Conservation (phyloP, 2,888 invertebrate genomes). For the Eumacrocentrus americanus region DNA sequence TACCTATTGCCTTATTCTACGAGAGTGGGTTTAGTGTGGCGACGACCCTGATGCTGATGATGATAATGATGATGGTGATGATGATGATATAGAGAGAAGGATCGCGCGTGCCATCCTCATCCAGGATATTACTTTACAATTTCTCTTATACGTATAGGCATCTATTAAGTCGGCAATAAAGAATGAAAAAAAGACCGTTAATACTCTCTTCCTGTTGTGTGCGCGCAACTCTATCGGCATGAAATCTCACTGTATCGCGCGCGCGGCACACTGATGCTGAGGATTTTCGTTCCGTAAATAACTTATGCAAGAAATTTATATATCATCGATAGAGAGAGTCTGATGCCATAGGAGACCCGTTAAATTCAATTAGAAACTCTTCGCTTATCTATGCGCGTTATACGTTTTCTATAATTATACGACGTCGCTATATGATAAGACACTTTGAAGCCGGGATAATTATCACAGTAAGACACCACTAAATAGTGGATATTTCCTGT, state of each 20-base stretch:
- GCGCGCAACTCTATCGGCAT: slow-evolving; percentile 9
- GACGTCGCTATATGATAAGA: background rate
- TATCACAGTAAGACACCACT: background rate
- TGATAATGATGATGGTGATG: background rate
- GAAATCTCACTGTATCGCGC: slow-evolving; percentile 4
- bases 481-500: no score
- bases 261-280: background rate
- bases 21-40: no score
- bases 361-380: slow-evolving; percentile 22
- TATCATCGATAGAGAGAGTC: slow-evolving; percentile 1
- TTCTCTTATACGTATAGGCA: background rate
- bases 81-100: background rate
- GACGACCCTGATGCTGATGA: background rate
- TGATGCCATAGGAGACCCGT: slow-evolving; percentile 2
- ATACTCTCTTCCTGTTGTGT: slow-evolving; percentile 9
- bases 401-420: slow-evolving; percentile 15
- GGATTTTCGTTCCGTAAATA: slow-evolving; percentile 12
- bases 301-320: slow-evolving; percentile 7
- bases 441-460: slow-evolving; percentile 5
- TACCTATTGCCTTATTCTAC: background rate
- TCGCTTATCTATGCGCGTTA: slow-evolving; percentile 9
- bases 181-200: background rate
- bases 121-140: background rate
- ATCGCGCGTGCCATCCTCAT: background rate
- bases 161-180: background rate